phyloP scores from a whole-genome alignment of 2,888 invertebrate genomes.

The Hypercompe scribonia region DNA sequence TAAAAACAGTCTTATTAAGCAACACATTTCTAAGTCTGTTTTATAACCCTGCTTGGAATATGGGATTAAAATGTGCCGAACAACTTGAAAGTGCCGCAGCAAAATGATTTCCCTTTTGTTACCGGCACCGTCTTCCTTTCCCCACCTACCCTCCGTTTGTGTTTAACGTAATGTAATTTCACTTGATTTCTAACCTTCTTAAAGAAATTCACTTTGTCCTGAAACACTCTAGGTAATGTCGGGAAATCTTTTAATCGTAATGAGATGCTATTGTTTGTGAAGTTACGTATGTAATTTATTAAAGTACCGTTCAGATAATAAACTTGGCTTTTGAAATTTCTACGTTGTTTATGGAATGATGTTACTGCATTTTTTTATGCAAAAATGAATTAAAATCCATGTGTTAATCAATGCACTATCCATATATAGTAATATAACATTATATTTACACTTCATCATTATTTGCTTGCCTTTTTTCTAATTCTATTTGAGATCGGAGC shows the following conservation, averaged over 20 bases:
- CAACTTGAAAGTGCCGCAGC: conserved; percentile 56
- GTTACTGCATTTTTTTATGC: no score
- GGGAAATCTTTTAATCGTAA: conserved; percentile 39
- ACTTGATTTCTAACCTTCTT: conserved; percentile 68
- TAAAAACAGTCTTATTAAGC: conserved; percentile 5
- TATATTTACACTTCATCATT: no score
- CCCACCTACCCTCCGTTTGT: conserved; percentile 50
- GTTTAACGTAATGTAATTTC: conserved; percentile 68
- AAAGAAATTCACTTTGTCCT: conserved; percentile 59
- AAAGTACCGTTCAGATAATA: neutral
- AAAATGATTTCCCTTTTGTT: conserved; percentile 59
- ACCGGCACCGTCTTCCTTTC: conserved; percentile 45
- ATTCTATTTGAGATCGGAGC: no score
- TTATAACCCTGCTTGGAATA: conserved; percentile 44
- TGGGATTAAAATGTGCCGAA: conserved; percentile 61
- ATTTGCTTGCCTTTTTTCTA: no score
- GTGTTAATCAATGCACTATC: no score
- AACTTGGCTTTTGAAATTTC: neutral
- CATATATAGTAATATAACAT: no score
- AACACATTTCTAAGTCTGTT: conserved; percentile 32
- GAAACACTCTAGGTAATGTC: conserved; percentile 31
- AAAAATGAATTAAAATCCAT: no score
- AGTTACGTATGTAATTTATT: conserved; percentile 4
- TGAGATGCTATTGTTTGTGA: conserved; percentile 7
- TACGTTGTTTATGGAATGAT: no score